phyloP scores from a whole-genome alignment of 2,888 invertebrate genomes.

The Meteorus cinctellus region DNA sequence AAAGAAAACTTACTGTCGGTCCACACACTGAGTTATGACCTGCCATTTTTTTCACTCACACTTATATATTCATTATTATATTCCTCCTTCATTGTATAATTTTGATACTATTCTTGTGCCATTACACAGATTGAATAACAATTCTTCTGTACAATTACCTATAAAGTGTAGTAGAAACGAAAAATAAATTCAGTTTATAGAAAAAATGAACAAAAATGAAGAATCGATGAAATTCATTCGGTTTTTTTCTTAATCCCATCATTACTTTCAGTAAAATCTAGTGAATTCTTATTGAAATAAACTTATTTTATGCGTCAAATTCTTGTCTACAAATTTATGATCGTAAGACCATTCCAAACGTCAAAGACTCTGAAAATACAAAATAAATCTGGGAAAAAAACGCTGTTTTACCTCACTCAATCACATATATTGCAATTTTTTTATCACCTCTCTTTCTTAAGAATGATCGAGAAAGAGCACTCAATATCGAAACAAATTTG shows the following conservation, averaged over 20 bases:
- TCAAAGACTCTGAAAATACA: neutral
- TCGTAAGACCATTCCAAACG: neutral
- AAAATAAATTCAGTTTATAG: neutral
- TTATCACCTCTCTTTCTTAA: neutral
- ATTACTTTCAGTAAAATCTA: neutral
- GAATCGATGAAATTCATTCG: neutral
- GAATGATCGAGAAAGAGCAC: conserved; percentile 18
- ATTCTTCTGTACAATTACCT: too few species aligned
- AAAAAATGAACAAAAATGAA: neutral
- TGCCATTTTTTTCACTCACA: neutral
- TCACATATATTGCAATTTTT: neutral
- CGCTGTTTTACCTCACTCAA: neutral
- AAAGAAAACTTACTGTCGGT: conserved; percentile 1
- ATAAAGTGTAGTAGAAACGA: neutral
- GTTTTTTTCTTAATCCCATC: neutral
- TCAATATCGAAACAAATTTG: conserved; percentile 39
- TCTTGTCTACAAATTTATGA: neutral
- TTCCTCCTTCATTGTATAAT: neutral
- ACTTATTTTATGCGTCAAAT: neutral
- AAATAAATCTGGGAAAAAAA: neutral
- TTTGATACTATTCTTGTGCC: neutral
- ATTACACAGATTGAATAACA: too few species aligned
- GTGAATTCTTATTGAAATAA: neutral
- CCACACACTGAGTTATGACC: neutral
- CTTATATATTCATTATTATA: neutral